Percentiles rank a stretch among this genome's conserved stretches.
phyloP scores from a whole-genome alignment of 2,797 vertebrate species.

The Novumbra hubbsi region DNA sequence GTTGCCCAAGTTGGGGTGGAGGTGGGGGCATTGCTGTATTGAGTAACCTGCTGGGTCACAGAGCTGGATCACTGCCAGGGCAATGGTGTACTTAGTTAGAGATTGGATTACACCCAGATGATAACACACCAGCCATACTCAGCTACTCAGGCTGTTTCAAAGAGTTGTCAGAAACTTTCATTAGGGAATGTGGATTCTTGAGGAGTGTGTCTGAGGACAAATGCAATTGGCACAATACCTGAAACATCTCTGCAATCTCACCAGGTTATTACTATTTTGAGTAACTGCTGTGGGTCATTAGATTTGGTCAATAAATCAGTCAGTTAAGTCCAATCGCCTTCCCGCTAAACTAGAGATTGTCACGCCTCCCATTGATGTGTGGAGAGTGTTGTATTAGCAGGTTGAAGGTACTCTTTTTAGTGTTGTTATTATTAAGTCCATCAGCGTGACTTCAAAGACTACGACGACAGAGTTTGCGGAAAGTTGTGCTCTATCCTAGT shows the following conservation, averaged over 20 bases:
- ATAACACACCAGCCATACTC: background rate
- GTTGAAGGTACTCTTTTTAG: no score
- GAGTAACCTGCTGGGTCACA: slow-evolving; percentile 9
- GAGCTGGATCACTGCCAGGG: background rate
- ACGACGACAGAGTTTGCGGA: no score
- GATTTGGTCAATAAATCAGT: slow-evolving; percentile 7
- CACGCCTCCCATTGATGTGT: no score
- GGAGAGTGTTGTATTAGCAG: no score
- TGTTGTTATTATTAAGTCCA: no score
- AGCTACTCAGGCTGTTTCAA: background rate
- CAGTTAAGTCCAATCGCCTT: background rate
- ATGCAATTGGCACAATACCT: background rate
- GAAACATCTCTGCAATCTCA: background rate
- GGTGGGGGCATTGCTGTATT: slow-evolving; percentile 18
- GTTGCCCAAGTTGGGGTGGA: slow-evolving; percentile 13
- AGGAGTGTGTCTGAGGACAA: background rate
- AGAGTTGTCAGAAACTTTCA: background rate
- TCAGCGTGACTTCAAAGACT: no score
- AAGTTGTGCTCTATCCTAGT: background rate
- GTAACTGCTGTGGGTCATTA: background rate
- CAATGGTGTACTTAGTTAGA: background rate
- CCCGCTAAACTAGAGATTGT: no score
- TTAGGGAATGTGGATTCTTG: background rate
- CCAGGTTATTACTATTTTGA: background rate
- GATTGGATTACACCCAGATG: no score